A percentile compares a stretch with the other conserved stretches of the same genome.
Evolutionary conservation across 2,888 invertebrate species (phyloP).

Genomic region (Pristionchus arcanus): DNA sequence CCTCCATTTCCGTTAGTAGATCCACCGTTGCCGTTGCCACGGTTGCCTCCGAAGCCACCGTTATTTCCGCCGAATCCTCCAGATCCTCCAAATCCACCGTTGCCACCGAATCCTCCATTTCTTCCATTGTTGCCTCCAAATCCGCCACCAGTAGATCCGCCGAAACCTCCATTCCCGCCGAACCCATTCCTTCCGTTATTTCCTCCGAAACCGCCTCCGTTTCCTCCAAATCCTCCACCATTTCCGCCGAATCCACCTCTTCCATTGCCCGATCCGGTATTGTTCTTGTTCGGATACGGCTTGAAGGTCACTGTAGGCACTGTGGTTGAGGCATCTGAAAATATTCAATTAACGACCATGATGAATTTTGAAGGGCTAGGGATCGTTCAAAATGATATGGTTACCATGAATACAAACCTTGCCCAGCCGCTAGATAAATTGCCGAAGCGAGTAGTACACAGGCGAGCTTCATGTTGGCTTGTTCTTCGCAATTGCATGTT

Average conservation of each 20-base stretch:
- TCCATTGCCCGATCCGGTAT: neutral
- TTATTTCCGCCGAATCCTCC: neutral
- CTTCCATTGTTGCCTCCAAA: neutral
- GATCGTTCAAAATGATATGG: neutral
- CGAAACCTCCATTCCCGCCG: neutral
- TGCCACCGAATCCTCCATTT: neutral
- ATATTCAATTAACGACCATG: neutral
- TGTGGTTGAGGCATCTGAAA: neutral
- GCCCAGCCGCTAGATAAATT: neutral
- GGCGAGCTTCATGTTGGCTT: neutral
- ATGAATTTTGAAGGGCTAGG: neutral
- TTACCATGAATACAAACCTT: neutral
- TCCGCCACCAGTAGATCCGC: neutral
- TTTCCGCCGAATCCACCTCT: neutral
- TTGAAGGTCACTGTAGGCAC: neutral
- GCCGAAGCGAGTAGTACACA: neutral
- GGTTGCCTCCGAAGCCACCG: neutral
- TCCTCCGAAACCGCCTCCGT: neutral
- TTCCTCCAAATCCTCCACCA: neutral
- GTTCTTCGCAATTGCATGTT: neutral
- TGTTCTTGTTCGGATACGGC: constrained; percentile 8
- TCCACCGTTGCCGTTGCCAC: neutral
- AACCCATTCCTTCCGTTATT: neutral
- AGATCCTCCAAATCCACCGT: neutral
- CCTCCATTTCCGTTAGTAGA: neutral